Evolutionary conservation across 2,888 invertebrate species (phyloP), one percentile per base, ranked within the genome.

Genomic region (Elysia crispata): DNA sequence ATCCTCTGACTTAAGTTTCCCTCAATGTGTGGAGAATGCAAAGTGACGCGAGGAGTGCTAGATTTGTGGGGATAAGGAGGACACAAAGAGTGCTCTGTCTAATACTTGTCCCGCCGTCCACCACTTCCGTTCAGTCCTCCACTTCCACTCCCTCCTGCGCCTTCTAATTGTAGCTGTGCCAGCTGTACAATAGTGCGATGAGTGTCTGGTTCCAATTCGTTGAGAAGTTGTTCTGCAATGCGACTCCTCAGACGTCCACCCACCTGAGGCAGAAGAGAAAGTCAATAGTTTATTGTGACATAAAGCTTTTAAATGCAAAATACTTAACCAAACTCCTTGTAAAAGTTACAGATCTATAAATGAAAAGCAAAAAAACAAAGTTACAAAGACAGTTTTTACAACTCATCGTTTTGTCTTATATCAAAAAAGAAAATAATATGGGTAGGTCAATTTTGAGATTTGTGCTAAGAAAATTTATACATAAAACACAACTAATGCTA

Each of bases 191-290:
- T 85, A 6, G 88, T 88, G 60, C 87, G 86, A 50, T 89, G 89
- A 25, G 84, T 83, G 73, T 88, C 87, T 49, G 88, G 87, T 31
- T 91, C 91, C 15, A 91, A 84, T 64, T 91, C 90, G 85, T 90
- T 87, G 70, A 91, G 80, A 33, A 91, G 86, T 77, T 91, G 90
- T 54, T 91, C 91, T 11, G 91, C 89, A 31, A 91, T 88, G 31
- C 89, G 84, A 80, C 89, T 90, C 50, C 91, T 83, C 64, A 91
- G 83, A 54, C 90, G 83, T 20, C 91, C 89, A 18, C 87, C 88
- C 62, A 88, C 89, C 91, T 91, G 84, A 1, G 86, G 82, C 15
- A 75, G 60, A 1, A 72, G 11, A 57, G 31, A 60, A 70, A 64
- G 25, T 18, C 49, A 33, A 49, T 18, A 41, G 11, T 60, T 60